These are phyloP conservation scores for Hyperoodon ampullatus DNA, from an alignment of 2,113 vertebrate species.

Conservation along the genomic window DNA sequence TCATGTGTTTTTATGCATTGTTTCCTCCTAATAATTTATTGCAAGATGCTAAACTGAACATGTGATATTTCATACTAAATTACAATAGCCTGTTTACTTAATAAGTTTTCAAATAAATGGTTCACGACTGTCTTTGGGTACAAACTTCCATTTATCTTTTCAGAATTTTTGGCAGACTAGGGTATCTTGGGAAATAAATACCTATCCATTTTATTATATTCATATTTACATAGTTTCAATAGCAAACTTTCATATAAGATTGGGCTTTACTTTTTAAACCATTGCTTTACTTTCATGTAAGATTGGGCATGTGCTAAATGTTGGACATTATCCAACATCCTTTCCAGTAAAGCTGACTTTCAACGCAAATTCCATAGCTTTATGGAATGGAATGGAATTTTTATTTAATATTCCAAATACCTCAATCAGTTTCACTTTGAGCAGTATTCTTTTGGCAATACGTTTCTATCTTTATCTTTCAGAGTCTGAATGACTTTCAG, in stretches of 20 bases:
- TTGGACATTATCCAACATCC: not conserved
- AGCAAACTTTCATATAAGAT: not conserved
- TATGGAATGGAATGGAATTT: not conserved
- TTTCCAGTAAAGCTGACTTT: not conserved
- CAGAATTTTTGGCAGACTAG: not conserved
- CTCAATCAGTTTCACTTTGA: constrained; percentile 41
- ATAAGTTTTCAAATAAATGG: constrained; percentile 18
- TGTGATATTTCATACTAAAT: not conserved
- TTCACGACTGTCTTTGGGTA: not conserved
- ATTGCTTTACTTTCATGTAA: not conserved
- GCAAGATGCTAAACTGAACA: not conserved
- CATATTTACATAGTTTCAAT: not conserved
- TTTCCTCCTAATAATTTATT: constrained; percentile 28
- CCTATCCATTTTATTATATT: not conserved
- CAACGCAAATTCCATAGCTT: not conserved
- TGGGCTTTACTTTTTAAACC: not conserved
- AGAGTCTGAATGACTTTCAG: constrained; percentile 48
- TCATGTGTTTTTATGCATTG: not conserved
- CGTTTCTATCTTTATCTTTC: constrained; percentile 56
- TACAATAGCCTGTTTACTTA: not conserved
- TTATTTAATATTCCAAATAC: constrained; percentile 23
- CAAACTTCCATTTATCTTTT: constrained; percentile 5
- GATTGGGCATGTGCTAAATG: not conserved
- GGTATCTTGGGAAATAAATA: not conserved
- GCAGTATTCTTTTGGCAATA: constrained; percentile 23